Evolutionary conservation across 2,888 invertebrate species (phyloP), one percentile per base, ranked within the genome.

Genomic region (Phalangium opilio): DNA sequence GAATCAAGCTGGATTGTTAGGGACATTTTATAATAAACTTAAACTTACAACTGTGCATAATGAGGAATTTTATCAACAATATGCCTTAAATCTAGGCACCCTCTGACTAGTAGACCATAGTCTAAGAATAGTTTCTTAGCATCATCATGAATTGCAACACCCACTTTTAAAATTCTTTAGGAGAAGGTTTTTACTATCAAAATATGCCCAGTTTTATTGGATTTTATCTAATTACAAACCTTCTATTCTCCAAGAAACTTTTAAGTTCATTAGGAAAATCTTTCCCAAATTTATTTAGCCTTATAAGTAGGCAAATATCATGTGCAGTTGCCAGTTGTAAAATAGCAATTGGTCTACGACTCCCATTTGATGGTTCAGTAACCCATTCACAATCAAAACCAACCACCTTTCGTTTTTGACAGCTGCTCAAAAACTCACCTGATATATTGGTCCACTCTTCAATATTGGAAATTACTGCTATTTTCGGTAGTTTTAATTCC

Each of bases 351-450:
- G 79, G 77, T 1, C 71, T 68, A 4, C 75, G 66, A 41, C 64
- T 67, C 0, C 75, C 75, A n/a, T 73, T 70, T n/a, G n/a, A n/a
- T 18, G 46, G 49, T 1, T 68, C 67, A 0, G 76, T 76, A 1
- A 79, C 78, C 84, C 83, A 84, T 65, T 84, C 84, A 64, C 83
- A 83, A 61, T 84, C 84, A 61, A 84, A 78, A 7, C 84, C 84
- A 33, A 84, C 61, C 0, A 79, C 75, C 44, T 49, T n/a, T n/a
- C n/a, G n/a, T n/a, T n/a, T n/a, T n/a, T n/a, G n/a, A n/a, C n/a
- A n/a, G n/a, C n/a, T n/a, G n/a, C n/a, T n/a, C n/a, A n/a, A n/a
- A n/a, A n/a, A n/a, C n/a, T n/a, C n/a, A n/a, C n/a, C n/a, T n/a
- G n/a, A n/a, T n/a, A n/a, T n/a, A n/a, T n/a, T n/a, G n/a, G n/a